Evolutionary conservation across 2,888 invertebrate species (phyloP).

Genomic region (Leptinotarsa juncta): DNA sequence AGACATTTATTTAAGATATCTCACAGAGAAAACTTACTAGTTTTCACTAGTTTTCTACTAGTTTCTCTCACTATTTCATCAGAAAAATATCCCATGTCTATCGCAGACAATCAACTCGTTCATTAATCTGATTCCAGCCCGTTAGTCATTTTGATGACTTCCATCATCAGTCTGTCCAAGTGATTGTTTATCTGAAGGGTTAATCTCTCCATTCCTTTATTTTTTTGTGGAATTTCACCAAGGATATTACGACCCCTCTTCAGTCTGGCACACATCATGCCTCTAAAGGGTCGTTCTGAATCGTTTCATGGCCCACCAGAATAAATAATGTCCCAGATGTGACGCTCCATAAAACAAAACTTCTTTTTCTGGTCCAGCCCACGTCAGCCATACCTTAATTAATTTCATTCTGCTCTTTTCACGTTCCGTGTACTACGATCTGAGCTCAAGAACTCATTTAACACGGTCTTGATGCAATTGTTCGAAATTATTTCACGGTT

Average conservation of each 20-base stretch:
- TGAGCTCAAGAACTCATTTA: constrained; percentile 38
- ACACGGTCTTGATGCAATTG: constrained; percentile 39
- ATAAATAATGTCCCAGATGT: constrained; percentile 41
- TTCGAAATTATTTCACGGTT: constrained; percentile 36
- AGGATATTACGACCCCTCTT: not conserved
- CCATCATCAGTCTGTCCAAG: too few species aligned
- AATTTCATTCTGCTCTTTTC: constrained; percentile 38
- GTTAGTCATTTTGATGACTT: too few species aligned
- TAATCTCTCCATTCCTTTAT: not conserved
- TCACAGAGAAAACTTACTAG: too few species aligned
- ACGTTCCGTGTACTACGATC: constrained; percentile 29
- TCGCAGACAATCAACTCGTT: too few species aligned
- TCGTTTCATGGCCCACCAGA: constrained; percentile 39
- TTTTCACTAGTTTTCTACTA: too few species aligned
- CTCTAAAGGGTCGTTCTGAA: constrained; percentile 38
- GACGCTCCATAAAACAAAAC: constrained; percentile 40
- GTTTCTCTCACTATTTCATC: too few species aligned
- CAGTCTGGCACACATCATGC: constrained; percentile 25
- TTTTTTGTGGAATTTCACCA: not conserved
- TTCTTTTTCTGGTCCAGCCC: constrained; percentile 40
- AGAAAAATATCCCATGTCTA: too few species aligned
- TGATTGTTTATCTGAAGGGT: not conserved
- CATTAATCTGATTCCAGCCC: too few species aligned
- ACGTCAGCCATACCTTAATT: constrained; percentile 40
- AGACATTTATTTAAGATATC: too few species aligned